Conservation (phyloP, 2,888 invertebrate genomes). For the Aphidius colemani region DNA sequence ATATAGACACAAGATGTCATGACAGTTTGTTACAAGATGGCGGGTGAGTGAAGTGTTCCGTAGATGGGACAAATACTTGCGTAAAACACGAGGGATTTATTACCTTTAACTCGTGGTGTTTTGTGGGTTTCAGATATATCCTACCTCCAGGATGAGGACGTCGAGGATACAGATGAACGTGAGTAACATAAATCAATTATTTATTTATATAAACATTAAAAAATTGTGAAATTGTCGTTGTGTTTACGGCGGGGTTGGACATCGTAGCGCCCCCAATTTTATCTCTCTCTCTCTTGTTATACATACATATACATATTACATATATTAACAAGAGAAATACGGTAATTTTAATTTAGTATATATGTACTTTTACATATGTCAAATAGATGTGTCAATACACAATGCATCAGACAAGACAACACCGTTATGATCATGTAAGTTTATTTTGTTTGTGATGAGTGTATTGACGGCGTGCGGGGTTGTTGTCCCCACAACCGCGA, state of each 20-base stretch:
- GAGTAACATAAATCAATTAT: slow-evolving; percentile 40
- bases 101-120: slow-evolving; percentile 55
- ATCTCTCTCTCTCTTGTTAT: slow-evolving; percentile 3
- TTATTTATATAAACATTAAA: background rate
- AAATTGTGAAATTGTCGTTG: slow-evolving; percentile 30
- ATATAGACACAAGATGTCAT: slow-evolving; percentile 47
- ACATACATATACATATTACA: slow-evolving; percentile 18
- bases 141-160: slow-evolving; percentile 53
- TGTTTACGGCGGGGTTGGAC: slow-evolving; percentile 26
- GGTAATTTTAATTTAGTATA: too few species aligned
- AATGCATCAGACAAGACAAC: too few species aligned
- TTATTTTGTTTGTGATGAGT: too few species aligned
- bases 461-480: slow-evolving; percentile 16
- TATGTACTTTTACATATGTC: too few species aligned
- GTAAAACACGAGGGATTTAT: slow-evolving; percentile 52
- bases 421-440: too few species aligned
- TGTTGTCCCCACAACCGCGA: slow-evolving; percentile 21
- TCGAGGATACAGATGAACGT: slow-evolving; percentile 52
- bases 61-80: slow-evolving; percentile 50
- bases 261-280: slow-evolving; percentile 13
- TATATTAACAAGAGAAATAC: slow-evolving; percentile 1
- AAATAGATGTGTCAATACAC: too few species aligned
- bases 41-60: slow-evolving; percentile 59
- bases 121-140: slow-evolving; percentile 59
- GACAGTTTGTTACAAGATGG: slow-evolving; percentile 60